Evolutionary conservation across 2,113 vertebrate species (phyloP), one percentile per base, ranked within the genome.

Genomic region (Hippolais icterina): DNA sequence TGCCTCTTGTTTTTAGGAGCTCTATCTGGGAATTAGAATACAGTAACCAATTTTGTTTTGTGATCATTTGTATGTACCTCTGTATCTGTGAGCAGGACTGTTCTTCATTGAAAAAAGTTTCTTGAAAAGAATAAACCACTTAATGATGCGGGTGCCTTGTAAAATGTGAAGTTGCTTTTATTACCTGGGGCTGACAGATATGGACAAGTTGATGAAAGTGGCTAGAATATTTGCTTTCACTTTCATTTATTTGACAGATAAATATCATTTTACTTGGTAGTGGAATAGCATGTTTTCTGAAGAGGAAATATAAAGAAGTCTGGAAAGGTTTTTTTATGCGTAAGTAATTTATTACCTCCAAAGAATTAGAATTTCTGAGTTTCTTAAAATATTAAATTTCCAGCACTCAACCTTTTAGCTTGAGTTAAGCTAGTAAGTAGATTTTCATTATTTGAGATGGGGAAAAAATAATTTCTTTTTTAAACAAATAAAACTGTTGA

Each of bases 211-310:
- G 80, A 66, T 94, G 70, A 96, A 90, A 93, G 70, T 77, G 61
- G 25, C 46, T 80, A 69, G 35, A 89, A 57, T 86, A 86, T 52
- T 91, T 68, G 41, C 85, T 89, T 87, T 89, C 50, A 41, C 70
- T 90, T 96, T 87, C n/a, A 35, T 66, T 91, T 89, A 63, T 87
- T 88, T 92, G 80, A 83, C 47, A 78, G 72, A 28, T 59, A 92
- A 50, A 66, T 96, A 77, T 72, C 0, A 76, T 87, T 93, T 93
- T 92, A 80, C 70, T 50, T 82, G 63, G 31, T 82, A 85, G 33
- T 49, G 42, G 61, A 85, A 74, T 39, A 89, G 13, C 1, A 0
- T 89, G 37, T 35, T 91, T 88, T 83, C 56, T 93, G 60, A 74
- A 83, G 53, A 78, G 70, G 80, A 94, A 93, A 71, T 89, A 65